These are phyloP conservation scores for Drosophila leontia DNA, from an alignment of 1,140 invertebrate genomes.

Conservation along the genomic window DNA sequence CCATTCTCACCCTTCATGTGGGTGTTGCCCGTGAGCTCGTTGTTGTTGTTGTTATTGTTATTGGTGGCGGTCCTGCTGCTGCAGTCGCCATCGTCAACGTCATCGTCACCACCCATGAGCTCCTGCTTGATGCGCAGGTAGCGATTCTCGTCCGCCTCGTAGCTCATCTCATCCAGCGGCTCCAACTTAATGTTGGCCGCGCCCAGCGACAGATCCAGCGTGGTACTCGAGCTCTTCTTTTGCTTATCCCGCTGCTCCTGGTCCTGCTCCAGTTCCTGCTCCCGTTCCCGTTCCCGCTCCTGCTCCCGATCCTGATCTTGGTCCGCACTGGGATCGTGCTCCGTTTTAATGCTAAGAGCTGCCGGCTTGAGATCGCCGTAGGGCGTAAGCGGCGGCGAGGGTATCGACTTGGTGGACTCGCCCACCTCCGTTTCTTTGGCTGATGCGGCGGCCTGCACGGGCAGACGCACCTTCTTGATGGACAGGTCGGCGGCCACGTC, in stretches of 20 bases:
- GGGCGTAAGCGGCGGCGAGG: slow-evolving; percentile 80
- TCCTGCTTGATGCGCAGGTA: slow-evolving; percentile 75
- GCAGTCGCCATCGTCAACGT: slow-evolving; percentile 3
- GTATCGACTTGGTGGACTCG: slow-evolving; percentile 81
- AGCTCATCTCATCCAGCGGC: slow-evolving; percentile 65
- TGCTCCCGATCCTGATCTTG: background rate
- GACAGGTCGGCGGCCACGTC: slow-evolving; percentile 85
- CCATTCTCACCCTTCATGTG: slow-evolving; percentile 26
- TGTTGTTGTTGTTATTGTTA: slow-evolving; percentile 52
- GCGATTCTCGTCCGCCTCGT: slow-evolving; percentile 67
- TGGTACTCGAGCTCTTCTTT: slow-evolving; percentile 14
- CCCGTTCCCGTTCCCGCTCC: background rate
- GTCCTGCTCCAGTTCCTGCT: background rate
- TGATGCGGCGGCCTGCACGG: slow-evolving; percentile 16
- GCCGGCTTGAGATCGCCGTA: slow-evolving; percentile 36
- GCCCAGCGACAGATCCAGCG: slow-evolving; percentile 47
- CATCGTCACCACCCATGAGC: slow-evolving; percentile 59
- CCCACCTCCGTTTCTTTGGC: slow-evolving; percentile 64
- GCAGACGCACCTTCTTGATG: slow-evolving; percentile 67
- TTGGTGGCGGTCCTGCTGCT: slow-evolving; percentile 17
- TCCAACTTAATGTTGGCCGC: slow-evolving; percentile 72
- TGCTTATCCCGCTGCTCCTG: background rate
- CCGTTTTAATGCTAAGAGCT: slow-evolving; percentile 48
- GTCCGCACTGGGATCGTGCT: slow-evolving; percentile 34
- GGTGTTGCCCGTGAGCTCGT: slow-evolving; percentile 23